Percentiles rank a stretch among this genome's conserved stretches.
phyloP scores from a whole-genome alignment of 2,797 vertebrate genomes.

The Antrozous pallidus region DNA sequence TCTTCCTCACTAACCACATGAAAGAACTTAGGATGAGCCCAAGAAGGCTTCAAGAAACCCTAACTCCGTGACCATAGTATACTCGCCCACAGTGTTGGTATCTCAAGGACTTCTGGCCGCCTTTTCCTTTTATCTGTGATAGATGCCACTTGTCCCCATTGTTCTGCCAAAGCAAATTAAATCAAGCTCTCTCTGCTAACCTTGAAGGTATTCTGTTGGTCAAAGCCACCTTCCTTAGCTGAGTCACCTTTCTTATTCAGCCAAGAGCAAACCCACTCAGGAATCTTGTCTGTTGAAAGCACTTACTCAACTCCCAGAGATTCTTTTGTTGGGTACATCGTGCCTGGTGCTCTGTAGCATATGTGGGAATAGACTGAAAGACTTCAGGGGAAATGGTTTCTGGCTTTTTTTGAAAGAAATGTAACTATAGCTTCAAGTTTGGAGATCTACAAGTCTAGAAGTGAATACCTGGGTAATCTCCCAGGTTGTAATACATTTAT shows the following conservation, averaged over 20 bases:
- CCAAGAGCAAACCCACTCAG: not conserved
- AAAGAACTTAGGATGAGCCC: not conserved
- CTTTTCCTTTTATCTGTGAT: not conserved
- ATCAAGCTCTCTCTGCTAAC: not conserved
- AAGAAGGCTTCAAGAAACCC: not conserved
- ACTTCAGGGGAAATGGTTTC: not conserved
- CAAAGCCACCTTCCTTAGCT: not conserved
- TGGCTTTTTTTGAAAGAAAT: conserved; percentile 33
- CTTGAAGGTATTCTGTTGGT: not conserved
- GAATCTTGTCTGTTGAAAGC: not conserved
- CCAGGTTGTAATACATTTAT: not conserved
- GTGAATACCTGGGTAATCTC: conserved; percentile 4
- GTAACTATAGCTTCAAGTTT: not conserved
- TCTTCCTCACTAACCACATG: not conserved
- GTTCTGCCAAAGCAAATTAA: conserved; percentile 3
- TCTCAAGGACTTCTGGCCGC: not conserved
- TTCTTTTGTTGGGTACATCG: not conserved
- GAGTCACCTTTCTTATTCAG: not conserved
- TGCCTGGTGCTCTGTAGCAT: not conserved
- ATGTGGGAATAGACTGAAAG: not conserved
- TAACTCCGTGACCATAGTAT: not conserved
- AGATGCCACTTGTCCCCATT: not conserved
- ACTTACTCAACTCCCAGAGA: not conserved
- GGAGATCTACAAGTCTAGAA: not conserved
- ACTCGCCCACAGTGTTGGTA: not conserved